Percentiles rank a stretch among this genome's conserved stretches.
Conservation (phyloP, 1,140 invertebrate genomes). For the Drosophila guanche region DNA sequence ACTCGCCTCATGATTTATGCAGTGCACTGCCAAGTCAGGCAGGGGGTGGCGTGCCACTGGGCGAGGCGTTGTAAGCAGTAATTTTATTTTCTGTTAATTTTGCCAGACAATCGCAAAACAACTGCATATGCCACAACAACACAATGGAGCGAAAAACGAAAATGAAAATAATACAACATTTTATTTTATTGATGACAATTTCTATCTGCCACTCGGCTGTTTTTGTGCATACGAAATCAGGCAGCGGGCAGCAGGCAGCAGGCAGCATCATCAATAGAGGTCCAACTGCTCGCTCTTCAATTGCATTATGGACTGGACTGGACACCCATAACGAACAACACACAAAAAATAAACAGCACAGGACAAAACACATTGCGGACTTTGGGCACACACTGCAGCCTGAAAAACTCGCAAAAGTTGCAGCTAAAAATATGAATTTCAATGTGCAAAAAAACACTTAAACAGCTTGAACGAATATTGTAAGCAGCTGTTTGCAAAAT, state of each 20-base stretch:
- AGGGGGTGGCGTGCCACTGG: slow-evolving; percentile 17
- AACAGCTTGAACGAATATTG: no score
- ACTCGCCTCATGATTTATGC: slow-evolving; percentile 31
- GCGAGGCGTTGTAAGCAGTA: slow-evolving; percentile 35
- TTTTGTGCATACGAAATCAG: slow-evolving; percentile 69
- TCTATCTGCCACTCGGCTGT: slow-evolving; percentile 47
- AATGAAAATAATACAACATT: slow-evolving; percentile 51
- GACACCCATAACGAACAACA: slow-evolving; percentile 6
- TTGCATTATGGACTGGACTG: slow-evolving; percentile 57
- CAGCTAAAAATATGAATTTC: no score
- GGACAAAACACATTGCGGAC: no score
- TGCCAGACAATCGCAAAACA: slow-evolving; percentile 10
- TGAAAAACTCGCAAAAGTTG: neutral
- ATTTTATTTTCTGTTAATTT: slow-evolving; percentile 50
- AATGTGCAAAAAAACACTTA: no score
- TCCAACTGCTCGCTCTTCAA: slow-evolving; percentile 38
- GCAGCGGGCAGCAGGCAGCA: slow-evolving; percentile 5
- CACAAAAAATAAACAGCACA: slow-evolving; percentile 13
- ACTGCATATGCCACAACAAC: neutral
- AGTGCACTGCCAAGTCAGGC: slow-evolving; percentile 12
- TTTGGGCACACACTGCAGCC: no score
- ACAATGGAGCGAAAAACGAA: slow-evolving; percentile 15
- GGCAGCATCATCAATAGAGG: slow-evolving; percentile 23
- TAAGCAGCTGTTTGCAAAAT: neutral
- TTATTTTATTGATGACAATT: slow-evolving; percentile 70